phyloP scores from a whole-genome alignment of 1,140 invertebrate species.

The Drosophila cardini region DNA sequence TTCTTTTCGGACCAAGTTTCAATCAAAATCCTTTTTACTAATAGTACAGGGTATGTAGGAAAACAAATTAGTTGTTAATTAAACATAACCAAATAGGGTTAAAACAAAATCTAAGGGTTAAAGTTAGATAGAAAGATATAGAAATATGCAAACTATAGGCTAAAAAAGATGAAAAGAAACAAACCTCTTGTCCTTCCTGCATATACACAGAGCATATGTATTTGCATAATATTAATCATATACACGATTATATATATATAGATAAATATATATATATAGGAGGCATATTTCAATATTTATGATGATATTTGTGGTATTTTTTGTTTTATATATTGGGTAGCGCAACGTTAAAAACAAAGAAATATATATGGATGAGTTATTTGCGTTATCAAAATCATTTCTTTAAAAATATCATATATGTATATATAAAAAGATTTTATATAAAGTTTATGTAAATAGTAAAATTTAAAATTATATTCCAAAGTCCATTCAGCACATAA shows the following conservation, averaged over 20 bases:
- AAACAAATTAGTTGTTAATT: not conserved
- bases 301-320: slow-evolving; percentile 28
- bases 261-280: slow-evolving; percentile 8
- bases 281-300: slow-evolving; percentile 20
- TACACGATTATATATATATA: slow-evolving; percentile 19
- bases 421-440: not conserved
- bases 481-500: slow-evolving; percentile 26
- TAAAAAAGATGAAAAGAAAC: slow-evolving; percentile 84
- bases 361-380: slow-evolving; percentile 50
- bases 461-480: slow-evolving; percentile 12
- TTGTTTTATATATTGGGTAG: slow-evolving; percentile 2
- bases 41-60: not conserved
- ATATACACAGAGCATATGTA: slow-evolving; percentile 33
- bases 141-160: slow-evolving; percentile 56
- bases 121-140: slow-evolving; percentile 4
- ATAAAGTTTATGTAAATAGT: slow-evolving; percentile 4
- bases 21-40: not conserved
- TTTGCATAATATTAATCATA: slow-evolving; percentile 20
- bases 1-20: too few species aligned
- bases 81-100: not conserved
- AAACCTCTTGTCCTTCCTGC: slow-evolving; percentile 92
- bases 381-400: slow-evolving; percentile 35
- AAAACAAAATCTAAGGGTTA: slow-evolving; percentile 1
- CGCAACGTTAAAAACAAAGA: slow-evolving; percentile 55
- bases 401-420: slow-evolving; percentile 7